A percentile compares a stretch with the other conserved stretches of the same genome.
Conservation (phyloP, 2,797 vertebrate species). For the Pelobates cultripes region DNA sequence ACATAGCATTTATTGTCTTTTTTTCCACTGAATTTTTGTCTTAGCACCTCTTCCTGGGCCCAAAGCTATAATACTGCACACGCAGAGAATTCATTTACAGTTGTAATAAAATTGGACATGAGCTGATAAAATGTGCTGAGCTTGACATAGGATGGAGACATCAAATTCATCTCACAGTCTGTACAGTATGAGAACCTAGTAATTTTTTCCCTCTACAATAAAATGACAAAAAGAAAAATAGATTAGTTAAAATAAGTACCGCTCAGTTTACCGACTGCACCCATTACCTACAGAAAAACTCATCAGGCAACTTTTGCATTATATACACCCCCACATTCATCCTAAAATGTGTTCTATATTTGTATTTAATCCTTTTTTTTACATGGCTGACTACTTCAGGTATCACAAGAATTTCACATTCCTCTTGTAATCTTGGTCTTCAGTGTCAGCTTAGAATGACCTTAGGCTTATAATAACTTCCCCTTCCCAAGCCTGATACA, state of each 20-base stretch:
- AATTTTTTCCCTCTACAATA: not conserved
- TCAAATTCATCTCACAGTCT: constrained; percentile 2
- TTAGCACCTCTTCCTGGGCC: not conserved
- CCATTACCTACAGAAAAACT: not conserved
- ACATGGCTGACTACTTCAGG: not conserved
- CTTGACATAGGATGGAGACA: constrained; percentile 2
- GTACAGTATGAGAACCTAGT: not conserved
- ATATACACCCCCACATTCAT: not conserved
- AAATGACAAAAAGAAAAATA: constrained; percentile 8
- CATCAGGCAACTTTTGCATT: not conserved
- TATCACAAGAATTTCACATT: not conserved
- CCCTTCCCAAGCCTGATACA: no score
- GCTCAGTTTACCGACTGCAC: not conserved
- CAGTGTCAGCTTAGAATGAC: no score
- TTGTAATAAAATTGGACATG: not conserved
- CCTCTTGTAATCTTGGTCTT: no score
- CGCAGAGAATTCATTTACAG: not conserved
- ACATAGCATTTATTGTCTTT: constrained; percentile 1
- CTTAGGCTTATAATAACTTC: no score
- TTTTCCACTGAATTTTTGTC: not conserved
- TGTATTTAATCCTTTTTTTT: not conserved
- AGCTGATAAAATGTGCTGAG: constrained; percentile 7
- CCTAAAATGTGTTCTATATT: not conserved
- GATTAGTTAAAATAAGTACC: not conserved
- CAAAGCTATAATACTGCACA: constrained; percentile 3